Percentiles rank a stretch among this genome's conserved stretches.
These are phyloP conservation scores for Climacteris rufus DNA, from an alignment of 2,113 vertebrate species.

Conservation along the genomic window DNA sequence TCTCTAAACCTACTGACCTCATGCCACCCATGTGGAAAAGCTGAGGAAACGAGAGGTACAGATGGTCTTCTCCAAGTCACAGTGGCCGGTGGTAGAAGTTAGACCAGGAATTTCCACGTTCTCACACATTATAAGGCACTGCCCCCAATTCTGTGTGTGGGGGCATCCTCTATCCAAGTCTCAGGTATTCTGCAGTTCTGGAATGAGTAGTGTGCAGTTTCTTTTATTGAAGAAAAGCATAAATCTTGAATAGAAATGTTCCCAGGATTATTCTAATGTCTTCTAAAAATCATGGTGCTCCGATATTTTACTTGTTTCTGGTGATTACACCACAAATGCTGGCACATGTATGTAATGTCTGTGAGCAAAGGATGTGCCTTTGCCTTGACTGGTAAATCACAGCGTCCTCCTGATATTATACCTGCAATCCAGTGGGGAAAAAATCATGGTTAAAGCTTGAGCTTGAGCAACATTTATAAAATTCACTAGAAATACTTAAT, in stretches of 20 bases:
- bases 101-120: neutral
- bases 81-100: rapidly evolving
- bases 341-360: neutral
- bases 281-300: neutral
- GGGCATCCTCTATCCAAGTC: neutral
- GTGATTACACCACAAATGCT: neutral
- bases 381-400: neutral
- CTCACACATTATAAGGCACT: neutral
- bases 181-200: neutral
- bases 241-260: neutral
- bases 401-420: neutral
- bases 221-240: neutral
- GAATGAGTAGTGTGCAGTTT: neutral
- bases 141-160: neutral
- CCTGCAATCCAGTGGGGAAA: neutral
- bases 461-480: neutral
- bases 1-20: neutral
- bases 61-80: neutral
- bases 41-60: neutral
- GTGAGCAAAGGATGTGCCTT: neutral
- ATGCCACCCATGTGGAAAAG: neutral
- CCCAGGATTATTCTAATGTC: neutral
- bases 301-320: neutral
- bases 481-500: neutral
- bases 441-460: neutral